phyloP scores from a whole-genome alignment of 1,140 invertebrate genomes.

The Drosophila pseudoobscura region DNA sequence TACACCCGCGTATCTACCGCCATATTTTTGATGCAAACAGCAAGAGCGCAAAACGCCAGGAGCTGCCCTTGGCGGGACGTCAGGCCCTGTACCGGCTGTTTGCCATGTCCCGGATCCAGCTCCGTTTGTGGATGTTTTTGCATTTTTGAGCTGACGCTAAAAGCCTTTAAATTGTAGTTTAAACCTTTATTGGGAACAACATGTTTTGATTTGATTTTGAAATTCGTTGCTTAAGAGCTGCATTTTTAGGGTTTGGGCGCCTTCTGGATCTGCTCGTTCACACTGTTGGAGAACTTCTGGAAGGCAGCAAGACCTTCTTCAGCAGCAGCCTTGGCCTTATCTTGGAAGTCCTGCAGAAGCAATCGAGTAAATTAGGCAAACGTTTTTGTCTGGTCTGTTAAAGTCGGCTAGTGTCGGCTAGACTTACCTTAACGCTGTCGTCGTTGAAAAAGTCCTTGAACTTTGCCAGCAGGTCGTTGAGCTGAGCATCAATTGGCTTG shows the following conservation, averaged over 20 bases:
- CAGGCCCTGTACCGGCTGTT: constrained; percentile 22
- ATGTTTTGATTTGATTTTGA: neutral
- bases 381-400: no score
- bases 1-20: no score
- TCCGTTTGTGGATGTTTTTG: constrained; percentile 37
- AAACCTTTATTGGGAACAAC: constrained; percentile 22
- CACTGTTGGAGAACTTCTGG: no score
- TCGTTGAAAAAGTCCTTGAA: neutral
- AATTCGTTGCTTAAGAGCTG: neutral
- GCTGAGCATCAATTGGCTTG: fast-evolving
- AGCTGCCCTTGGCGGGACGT: neutral
- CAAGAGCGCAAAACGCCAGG: neutral
- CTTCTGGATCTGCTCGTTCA: no score
- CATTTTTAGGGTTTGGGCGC: no score
- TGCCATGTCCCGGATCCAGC: constrained; percentile 15
- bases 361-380: no score
- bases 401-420: neutral
- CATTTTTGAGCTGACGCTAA: neutral
- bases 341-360: no score
- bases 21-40: no score
- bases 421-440: neutral
- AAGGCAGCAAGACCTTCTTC: no score
- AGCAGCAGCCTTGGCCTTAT: no score
- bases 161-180: constrained; percentile 2
- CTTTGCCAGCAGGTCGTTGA: neutral